Percentiles rank a stretch among this genome's conserved stretches.
phyloP scores from a whole-genome alignment of 1,140 invertebrate genomes.

The Drosophila paulistorum region DNA sequence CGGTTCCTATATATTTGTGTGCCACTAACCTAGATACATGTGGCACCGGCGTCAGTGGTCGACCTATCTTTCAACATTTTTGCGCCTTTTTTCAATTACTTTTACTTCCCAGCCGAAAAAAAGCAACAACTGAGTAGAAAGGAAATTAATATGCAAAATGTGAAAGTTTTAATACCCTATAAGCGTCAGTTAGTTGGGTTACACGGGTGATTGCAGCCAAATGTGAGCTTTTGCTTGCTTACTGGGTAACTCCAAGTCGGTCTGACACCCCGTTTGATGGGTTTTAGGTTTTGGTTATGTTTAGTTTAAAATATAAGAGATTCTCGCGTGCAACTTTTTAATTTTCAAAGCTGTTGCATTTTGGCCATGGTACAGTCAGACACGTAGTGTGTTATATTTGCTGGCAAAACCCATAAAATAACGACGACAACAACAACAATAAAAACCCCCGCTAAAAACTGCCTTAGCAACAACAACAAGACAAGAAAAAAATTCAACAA shows the following conservation, averaged over 20 bases:
- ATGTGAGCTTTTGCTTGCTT: no score
- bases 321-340: constrained; percentile 21
- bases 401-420: not conserved
- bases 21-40: constrained; percentile 64
- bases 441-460: constrained; percentile 18
- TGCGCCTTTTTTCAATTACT: constrained; percentile 8
- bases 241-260: no score
- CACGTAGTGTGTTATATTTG: constrained; percentile 17
- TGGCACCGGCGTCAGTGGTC: constrained; percentile 13
- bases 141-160: constrained; percentile 55
- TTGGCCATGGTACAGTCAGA: constrained; percentile 16
- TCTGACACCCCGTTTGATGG: no score
- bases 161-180: constrained; percentile 58
- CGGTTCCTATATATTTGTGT: constrained; percentile 26
- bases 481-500: no score
- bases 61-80: constrained; percentile 35
- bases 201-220: no score
- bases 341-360: constrained; percentile 33
- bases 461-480: constrained; percentile 29
- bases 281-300: not conserved
- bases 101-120: constrained; percentile 36
- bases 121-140: constrained; percentile 40
- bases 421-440: not conserved
- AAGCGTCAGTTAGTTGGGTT: not conserved
- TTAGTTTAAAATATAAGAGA: constrained; percentile 13